Percentiles rank a stretch among this genome's conserved stretches.
phyloP scores from a whole-genome alignment of 2,888 invertebrate genomes.

The Drosophila putrida region DNA sequence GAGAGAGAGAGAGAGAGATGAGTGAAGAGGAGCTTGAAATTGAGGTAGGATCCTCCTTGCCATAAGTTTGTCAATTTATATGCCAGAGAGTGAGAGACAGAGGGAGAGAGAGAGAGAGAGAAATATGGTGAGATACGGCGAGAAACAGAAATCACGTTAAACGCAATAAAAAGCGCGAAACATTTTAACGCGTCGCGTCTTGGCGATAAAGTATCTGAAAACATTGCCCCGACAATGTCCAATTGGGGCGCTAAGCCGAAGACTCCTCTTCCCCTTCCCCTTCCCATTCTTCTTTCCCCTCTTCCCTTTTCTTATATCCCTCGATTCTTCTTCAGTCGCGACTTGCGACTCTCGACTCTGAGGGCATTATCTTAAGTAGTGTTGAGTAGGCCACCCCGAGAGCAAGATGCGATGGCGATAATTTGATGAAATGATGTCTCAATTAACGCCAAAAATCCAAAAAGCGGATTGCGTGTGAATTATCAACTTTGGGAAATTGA shows the following conservation, averaged over 20 bases:
- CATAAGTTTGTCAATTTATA: conserved; percentile 82
- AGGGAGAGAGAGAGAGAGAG: conserved; percentile 22
- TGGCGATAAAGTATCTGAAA: conserved; percentile 80
- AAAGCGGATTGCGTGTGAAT: conserved; percentile 63
- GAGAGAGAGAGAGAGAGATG: conserved; percentile 1
- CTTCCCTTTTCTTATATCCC: neutral
- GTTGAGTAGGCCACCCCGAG: conserved; percentile 63
- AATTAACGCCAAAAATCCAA: conserved; percentile 58
- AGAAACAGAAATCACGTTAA: conserved; percentile 73
- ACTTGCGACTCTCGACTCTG: conserved; percentile 9
- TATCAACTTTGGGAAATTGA: conserved; percentile 42
- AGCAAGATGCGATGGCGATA: conserved; percentile 57
- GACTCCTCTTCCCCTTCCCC: too few relatives aligned
- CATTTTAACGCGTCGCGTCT: conserved; percentile 78
- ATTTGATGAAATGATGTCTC: conserved; percentile 80
- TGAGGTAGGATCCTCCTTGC: conserved; percentile 31
- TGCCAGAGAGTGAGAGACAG: conserved; percentile 24
- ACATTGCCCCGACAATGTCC: conserved; percentile 73
- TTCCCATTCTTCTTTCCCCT: too few relatives aligned
- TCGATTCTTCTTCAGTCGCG: neutral
- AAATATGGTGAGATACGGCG: neutral
- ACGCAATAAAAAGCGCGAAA: conserved; percentile 81
- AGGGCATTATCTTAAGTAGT: conserved; percentile 76
- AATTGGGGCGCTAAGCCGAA: conserved; percentile 70
- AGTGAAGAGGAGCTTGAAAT: conserved; percentile 6